Base-by-base conservation (phyloP, 2,113 vertebrate species). In the Myxocyprinus asiaticus region DNA sequence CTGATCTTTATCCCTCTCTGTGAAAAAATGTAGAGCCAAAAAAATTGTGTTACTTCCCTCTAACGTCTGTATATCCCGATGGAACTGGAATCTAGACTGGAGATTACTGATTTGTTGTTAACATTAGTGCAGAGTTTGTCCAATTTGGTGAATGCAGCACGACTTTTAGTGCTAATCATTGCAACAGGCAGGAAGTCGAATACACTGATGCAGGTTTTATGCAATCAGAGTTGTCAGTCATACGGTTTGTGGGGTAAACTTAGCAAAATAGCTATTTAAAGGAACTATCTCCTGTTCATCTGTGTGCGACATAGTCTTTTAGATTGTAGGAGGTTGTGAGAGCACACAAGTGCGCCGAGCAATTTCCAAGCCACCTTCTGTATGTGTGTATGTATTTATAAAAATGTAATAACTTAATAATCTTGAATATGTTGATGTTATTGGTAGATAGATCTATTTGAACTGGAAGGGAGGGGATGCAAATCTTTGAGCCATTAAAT, bases 341-440 rank as follows among this genome's bases (percentile, higher is more conserved):
- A 33, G 22, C 22, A 33, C 22, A 33, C 22, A 33, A 85, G 90
- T 88, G 88, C 89, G 84, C 86, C 83, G 86, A 85, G 87, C 82
- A 81, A 90, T 89, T 88, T 90, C 89, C 80, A 83, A 83, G 80
- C 51, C 62, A 81, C 81, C 77, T 82, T 88, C 81, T 84, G 66
- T 90, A 81, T 82, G 86, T 90, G 84, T 91, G 86, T 85, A 81
- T 85, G 79, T 89, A 83, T 90, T 83, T 86, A 86, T 86, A 89
- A 86, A 88, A 86, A 86, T 86, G 86, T 90, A 88, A 81, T 88
- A 85, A 92, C 86, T 92, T 91, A 93, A 92, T 91, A 89, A 90
- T 90, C 87, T 89, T 89, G 89, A 84, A 91, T 89, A 91, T 90
- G 90, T 93, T 88, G 87, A 90, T 86, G 89, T 89, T 88, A 87